These are phyloP conservation scores for Cheirogaleus medius DNA, from an alignment of 2,113 vertebrate genomes.

Conservation along the genomic window DNA sequence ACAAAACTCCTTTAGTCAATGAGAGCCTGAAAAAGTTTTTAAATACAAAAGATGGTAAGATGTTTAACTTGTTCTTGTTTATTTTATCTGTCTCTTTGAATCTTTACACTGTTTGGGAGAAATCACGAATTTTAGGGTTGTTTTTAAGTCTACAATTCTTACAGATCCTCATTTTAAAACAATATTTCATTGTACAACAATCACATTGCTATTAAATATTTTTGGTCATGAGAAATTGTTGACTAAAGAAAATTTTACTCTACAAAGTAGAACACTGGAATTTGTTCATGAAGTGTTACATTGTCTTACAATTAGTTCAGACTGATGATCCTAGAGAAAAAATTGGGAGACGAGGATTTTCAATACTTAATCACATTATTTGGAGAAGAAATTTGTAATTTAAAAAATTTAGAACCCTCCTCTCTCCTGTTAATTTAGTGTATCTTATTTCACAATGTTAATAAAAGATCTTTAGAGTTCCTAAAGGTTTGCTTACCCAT, in stretches of 20 bases:
- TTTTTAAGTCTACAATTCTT: neutral
- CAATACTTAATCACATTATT: neutral
- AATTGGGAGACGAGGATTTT: neutral
- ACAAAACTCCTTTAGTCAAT: conserved; percentile 94
- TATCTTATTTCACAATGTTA: rapidly evolving
- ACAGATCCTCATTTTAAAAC: neutral
- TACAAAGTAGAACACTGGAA: neutral
- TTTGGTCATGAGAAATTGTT: neutral
- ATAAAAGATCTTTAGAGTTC: neutral
- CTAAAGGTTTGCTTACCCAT: neutral
- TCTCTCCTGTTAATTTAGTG: too few species aligned
- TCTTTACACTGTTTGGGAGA: neutral
- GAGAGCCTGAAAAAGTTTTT: conserved; percentile 95
- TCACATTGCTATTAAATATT: neutral
- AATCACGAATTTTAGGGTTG: neutral
- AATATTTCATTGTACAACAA: neutral
- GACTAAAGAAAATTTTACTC: neutral
- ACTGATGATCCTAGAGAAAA: neutral
- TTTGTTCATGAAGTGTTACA: neutral
- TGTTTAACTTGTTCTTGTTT: conserved; percentile 28
- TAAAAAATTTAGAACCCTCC: neutral
- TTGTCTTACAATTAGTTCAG: neutral
- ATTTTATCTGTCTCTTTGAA: conserved; percentile 10
- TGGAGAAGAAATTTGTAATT: neutral
- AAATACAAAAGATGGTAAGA: conserved; percentile 93